These are phyloP conservation scores for Phylloscopus trochilus DNA, from an alignment of 2,113 vertebrate species.

Conservation along the genomic window DNA sequence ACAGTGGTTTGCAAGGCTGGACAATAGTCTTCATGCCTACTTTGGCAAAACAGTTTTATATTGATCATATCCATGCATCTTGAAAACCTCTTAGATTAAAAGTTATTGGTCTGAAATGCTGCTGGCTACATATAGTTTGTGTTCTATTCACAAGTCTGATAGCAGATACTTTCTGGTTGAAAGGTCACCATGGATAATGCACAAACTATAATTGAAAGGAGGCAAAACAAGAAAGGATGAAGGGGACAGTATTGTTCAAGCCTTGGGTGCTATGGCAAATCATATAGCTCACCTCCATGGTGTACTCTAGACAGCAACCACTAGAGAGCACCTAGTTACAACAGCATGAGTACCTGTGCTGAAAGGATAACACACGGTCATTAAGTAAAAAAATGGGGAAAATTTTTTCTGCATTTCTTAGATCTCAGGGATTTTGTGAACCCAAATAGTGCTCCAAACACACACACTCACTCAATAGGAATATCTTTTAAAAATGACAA, in stretches of 20 bases:
- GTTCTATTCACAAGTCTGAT: background rate
- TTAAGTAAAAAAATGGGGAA: background rate
- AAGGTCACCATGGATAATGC: background rate
- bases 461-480: background rate
- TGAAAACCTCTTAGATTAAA: background rate
- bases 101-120: background rate
- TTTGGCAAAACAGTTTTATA: background rate
- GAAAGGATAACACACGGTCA: background rate
- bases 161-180: background rate
- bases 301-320: background rate
- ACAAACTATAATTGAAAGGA: background rate
- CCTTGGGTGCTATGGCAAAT: background rate
- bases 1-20: background rate
- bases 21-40: background rate
- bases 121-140: background rate
- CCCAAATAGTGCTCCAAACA: background rate
- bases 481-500: background rate
- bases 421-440: background rate
- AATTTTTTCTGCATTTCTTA: background rate
- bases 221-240: background rate
- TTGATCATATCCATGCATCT: background rate
- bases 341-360: background rate
- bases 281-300: background rate
- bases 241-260: background rate
- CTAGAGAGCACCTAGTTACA: background rate